These are phyloP conservation scores for Spinibarbus caldwelli DNA, from an alignment of 2,797 vertebrate genomes.

Conservation along the genomic window DNA sequence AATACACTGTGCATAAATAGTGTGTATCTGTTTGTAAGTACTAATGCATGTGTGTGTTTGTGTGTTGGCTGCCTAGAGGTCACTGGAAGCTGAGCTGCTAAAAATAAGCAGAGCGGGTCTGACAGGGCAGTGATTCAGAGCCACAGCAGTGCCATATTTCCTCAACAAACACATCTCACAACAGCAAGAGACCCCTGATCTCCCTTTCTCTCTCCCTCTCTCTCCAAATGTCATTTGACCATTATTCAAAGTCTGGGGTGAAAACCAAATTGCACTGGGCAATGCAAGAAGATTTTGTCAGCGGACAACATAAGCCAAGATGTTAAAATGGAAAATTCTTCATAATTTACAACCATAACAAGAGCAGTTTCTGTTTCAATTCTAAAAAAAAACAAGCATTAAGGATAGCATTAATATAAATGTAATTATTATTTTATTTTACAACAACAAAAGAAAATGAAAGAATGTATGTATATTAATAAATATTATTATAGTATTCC, in stretches of 20 bases:
- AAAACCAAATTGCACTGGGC: neutral
- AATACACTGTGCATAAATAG: neutral
- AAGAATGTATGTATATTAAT: neutral
- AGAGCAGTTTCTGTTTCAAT: neutral
- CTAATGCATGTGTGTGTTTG: conserved; percentile 13
- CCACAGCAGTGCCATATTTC: conserved; percentile 33
- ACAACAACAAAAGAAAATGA: neutral
- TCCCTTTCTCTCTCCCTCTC: neutral
- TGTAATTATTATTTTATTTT: neutral
- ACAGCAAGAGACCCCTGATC: conserved; percentile 6
- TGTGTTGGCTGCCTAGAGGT: conserved; percentile 49
- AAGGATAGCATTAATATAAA: neutral
- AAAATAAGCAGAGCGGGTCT: conserved; percentile 52
- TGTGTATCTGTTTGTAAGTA: conserved; percentile 18
- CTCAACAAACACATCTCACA: conserved; percentile 24
- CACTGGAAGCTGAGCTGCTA: conserved; percentile 50
- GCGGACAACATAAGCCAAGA: neutral
- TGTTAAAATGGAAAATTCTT: neutral
- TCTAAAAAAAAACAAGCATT: neutral
- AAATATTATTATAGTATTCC: neutral
- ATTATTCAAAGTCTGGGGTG: conserved; percentile 22
- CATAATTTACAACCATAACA: neutral
- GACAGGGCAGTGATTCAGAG: conserved; percentile 46
- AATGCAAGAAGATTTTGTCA: neutral
- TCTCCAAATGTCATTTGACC: conserved; percentile 13